Evolutionary conservation across 2,888 invertebrate species (phyloP).

Genomic region (Tupiocoris notatus): DNA sequence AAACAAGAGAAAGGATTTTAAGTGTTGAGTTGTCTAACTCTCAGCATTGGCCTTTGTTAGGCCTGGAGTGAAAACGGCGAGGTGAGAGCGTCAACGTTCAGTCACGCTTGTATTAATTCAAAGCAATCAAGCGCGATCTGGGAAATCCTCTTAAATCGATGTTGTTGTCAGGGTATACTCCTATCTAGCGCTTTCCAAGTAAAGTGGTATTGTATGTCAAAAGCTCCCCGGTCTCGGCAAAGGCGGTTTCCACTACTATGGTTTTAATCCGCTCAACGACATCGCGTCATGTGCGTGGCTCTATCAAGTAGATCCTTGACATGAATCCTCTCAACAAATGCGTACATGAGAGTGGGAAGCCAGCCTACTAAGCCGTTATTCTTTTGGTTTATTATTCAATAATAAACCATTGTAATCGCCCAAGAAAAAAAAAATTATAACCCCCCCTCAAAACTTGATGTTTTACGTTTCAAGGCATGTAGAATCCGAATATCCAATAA

Average conservation of each 20-base stretch:
- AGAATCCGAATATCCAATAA: no score
- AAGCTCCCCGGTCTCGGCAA: background rate
- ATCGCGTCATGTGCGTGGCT: background rate
- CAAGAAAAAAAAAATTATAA: no score
- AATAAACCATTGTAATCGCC: no score
- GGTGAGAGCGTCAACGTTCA: background rate
- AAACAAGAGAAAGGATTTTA: no score
- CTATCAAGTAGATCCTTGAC: background rate
- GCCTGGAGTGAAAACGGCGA: no score
- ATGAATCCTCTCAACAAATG: background rate
- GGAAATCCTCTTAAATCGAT: background rate
- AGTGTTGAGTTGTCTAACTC: no score
- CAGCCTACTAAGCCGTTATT: background rate
- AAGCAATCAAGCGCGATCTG: background rate
- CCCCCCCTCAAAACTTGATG: no score
- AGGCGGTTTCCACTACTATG: background rate
- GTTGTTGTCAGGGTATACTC: background rate
- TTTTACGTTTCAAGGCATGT: no score
- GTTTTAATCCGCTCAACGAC: background rate
- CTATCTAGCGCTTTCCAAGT: background rate
- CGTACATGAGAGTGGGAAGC: background rate
- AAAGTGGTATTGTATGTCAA: background rate
- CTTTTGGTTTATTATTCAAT: no score
- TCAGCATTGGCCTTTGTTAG: no score
- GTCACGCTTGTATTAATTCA: background rate